Evolutionary conservation across 2,113 vertebrate genomes (phyloP), one percentile per base, ranked within the genome.

Genomic region (Microtus pennsylvanicus): DNA sequence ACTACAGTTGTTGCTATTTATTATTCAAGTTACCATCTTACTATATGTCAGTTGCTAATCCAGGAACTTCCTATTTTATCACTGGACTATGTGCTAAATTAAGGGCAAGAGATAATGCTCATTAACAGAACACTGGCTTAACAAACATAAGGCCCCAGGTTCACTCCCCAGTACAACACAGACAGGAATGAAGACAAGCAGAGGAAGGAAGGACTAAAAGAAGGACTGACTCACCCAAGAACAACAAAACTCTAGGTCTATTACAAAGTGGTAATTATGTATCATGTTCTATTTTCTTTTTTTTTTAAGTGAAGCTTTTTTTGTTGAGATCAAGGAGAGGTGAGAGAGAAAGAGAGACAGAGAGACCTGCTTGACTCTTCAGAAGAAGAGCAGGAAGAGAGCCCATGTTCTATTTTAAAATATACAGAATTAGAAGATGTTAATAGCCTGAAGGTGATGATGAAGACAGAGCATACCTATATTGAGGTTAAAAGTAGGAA

Each of bases 11-110:
- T 63, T 96, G 35, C 14, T 52, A 87, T 24, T 80, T 52, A 90
- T 24, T 80, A 83, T 35, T n/a, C 58, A 94, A 63, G 77, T 75
- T 63, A 87, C 38, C 75, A 93, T 87, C 81, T 93, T 76, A 90
- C 61, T 92, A n/a, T 28, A 58, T 89, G 30, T 92, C 90, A 81
- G 35, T 7, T 93, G 33, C 28, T 94, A 33, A 90, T 26, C 45
- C 45, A 93, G 22, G 50, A 85, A 75, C 65, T 94, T 91, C 52
- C 65, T 26, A 65, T 33, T 72, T 35, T 22, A 69, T 67, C 78
- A 58, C 89, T 65, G 47, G 30, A 76, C 11, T 89, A 61, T 61
- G 52, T 75, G n/a, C 61, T 75, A 75, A 58, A 88, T 13, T 52
- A 82, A n/a, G n/a, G 12, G 7, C 13, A 2, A 38, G 58, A 26